Percentiles rank a stretch among this genome's conserved stretches.
Conservation (phyloP, 2,113 vertebrate genomes). For the Notiomystis cincta region DNA sequence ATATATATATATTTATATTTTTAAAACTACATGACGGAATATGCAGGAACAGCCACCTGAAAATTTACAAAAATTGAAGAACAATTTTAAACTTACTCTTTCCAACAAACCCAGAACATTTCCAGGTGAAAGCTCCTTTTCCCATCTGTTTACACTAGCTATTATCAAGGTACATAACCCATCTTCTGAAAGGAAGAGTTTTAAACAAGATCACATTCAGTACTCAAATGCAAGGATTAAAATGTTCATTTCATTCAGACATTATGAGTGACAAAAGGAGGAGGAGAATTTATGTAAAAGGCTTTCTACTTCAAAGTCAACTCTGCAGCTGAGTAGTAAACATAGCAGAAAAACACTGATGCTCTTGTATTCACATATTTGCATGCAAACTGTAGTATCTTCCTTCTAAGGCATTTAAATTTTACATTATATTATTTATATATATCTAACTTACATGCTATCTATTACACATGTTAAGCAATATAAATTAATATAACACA, state of each 20-base stretch:
- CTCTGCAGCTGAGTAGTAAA: neutral
- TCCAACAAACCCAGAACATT: neutral
- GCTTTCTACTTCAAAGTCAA: neutral
- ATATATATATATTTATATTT: too few species aligned
- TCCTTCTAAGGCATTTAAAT: neutral
- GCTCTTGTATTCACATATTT: slow-evolving; percentile 3
- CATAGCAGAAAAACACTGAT: neutral
- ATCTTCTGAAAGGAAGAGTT: neutral
- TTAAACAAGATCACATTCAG: neutral
- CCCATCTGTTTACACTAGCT: neutral
- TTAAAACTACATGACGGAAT: neutral
- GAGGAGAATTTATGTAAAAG: slow-evolving; percentile 20
- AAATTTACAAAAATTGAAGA: neutral
- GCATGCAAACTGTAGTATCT: neutral
- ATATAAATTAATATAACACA: neutral
- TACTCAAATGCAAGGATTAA: slow-evolving; percentile 1
- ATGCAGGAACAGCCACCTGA: neutral
- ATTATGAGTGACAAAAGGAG: neutral
- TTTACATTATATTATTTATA: neutral
- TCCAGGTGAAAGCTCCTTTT: neutral
- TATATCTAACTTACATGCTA: neutral
- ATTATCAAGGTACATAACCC: neutral
- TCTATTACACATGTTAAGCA: neutral
- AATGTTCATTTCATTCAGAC: slow-evolving; percentile 5
- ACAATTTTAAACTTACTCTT: neutral